Evolutionary conservation across 2,888 invertebrate species (phyloP).

Genomic region (Stenodera caucasica): DNA sequence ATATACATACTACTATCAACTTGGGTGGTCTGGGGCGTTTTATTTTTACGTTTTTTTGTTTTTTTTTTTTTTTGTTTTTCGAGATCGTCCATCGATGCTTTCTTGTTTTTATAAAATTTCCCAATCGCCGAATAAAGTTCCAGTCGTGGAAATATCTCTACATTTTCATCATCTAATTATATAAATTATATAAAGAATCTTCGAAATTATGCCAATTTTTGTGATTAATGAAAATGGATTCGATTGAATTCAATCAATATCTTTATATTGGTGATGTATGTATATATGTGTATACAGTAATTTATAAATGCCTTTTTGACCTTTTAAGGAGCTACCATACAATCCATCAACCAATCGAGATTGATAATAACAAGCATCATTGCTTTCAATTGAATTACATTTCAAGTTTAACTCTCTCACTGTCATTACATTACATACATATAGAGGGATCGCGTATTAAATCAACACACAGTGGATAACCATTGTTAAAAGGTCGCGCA

Average conservation of each 20-base stretch:
- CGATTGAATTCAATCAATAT: too few species aligned
- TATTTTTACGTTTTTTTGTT: constrained; percentile 50
- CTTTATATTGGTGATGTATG: background rate
- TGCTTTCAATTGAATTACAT: constrained; percentile 38
- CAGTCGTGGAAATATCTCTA: too few species aligned
- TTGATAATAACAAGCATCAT: constrained; percentile 31
- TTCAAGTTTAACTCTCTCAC: constrained; percentile 23
- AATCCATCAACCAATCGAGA: constrained; percentile 35
- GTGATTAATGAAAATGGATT: too few species aligned
- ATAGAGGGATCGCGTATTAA: constrained; percentile 34
- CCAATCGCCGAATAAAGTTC: constrained; percentile 26
- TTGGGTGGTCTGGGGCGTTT: constrained; percentile 55
- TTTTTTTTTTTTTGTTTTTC: constrained; percentile 11
- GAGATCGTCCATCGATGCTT: constrained; percentile 16
- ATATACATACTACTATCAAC: constrained; percentile 43
- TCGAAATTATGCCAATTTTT: too few species aligned
- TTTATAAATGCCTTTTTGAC: constrained; percentile 29
- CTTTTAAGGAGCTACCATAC: constrained; percentile 27
- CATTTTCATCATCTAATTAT: constrained; percentile 27
- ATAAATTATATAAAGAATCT: too few species aligned
- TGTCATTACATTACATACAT: constrained; percentile 34
- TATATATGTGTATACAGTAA: constrained; percentile 2
- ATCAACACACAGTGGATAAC: constrained; percentile 35
- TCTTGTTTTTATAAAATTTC: constrained; percentile 14
- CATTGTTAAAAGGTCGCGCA: constrained; percentile 36